Evolutionary conservation across 2,888 invertebrate genomes (phyloP).

Genomic region (Mythimna impura): DNA sequence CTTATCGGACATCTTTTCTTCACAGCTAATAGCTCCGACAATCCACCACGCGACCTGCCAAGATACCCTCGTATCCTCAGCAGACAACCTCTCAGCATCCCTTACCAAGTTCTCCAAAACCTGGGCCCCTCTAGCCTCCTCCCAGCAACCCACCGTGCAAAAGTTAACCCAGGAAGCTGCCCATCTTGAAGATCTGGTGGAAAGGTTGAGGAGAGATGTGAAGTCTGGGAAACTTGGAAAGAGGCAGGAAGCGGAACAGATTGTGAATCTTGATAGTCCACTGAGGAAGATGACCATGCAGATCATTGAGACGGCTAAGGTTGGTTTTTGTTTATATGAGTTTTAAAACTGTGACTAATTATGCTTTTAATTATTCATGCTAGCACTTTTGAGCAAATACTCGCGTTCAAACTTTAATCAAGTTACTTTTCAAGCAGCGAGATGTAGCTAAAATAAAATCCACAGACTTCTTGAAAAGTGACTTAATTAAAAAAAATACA

Average conservation of each 20-base stretch:
- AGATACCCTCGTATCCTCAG: conserved; percentile 71
- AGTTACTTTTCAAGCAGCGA: too few species aligned
- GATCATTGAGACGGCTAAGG: conserved; percentile 80
- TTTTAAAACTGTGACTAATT: conserved; percentile 9
- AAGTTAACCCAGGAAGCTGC: conserved; percentile 65
- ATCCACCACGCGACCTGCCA: conserved; percentile 77
- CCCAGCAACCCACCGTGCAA: conserved; percentile 61
- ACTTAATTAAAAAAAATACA: too few species aligned
- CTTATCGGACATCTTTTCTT: neutral
- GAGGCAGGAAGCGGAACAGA: conserved; percentile 64
- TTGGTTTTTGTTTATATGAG: conserved; percentile 50
- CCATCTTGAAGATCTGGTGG: conserved; percentile 67
- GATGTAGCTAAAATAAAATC: too few species aligned
- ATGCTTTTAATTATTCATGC: neutral
- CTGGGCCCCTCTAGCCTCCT: conserved; percentile 68
- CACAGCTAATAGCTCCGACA: conserved; percentile 77
- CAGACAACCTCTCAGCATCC: conserved; percentile 68
- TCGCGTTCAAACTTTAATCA: neutral
- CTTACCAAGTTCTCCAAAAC: conserved; percentile 68
- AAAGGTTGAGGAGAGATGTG: conserved; percentile 70
- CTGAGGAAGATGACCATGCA: conserved; percentile 75
- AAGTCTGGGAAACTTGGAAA: conserved; percentile 70
- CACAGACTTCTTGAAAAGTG: too few species aligned
- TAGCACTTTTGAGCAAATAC: neutral
- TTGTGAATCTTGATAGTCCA: conserved; percentile 77